A percentile compares a stretch with the other conserved stretches of the same genome.
These are phyloP conservation scores for Plagiodera versicolora DNA, from an alignment of 2,888 invertebrate species.

Conservation along the genomic window DNA sequence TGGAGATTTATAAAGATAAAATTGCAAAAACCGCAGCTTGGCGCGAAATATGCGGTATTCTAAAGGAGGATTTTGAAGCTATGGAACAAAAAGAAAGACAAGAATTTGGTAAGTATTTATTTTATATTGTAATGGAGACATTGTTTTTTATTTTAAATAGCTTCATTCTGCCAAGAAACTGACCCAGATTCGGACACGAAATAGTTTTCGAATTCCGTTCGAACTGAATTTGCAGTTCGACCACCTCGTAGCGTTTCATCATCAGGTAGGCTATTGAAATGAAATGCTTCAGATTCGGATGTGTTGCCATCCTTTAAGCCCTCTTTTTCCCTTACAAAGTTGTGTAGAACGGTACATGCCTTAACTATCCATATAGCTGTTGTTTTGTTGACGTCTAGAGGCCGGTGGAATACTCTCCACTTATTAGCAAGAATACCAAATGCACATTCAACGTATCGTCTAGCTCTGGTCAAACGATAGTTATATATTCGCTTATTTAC, in stretches of 20 bases:
- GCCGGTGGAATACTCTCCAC: slow-evolving; percentile 35
- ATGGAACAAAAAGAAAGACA: slow-evolving; percentile 4
- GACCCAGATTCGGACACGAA: slow-evolving; percentile 9
- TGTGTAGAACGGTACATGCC: slow-evolving; percentile 17
- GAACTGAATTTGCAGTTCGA: slow-evolving; percentile 8
- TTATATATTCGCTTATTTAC: slow-evolving; percentile 22
- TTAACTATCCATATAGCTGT: slow-evolving; percentile 14
- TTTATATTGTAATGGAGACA: not conserved
- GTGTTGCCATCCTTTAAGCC: slow-evolving; percentile 7
- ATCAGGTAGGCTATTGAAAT: slow-evolving; percentile 4
- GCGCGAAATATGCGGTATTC: slow-evolving; percentile 10
- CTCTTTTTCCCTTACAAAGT: slow-evolving; percentile 20
- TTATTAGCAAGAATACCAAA: slow-evolving; percentile 31
- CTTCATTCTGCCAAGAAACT: slow-evolving; percentile 17
- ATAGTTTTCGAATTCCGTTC: slow-evolving; percentile 7
- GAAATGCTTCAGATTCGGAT: not conserved
- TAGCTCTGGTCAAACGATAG: slow-evolving; percentile 30
- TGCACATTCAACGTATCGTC: slow-evolving; percentile 37
- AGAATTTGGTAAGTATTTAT: slow-evolving; percentile 14
- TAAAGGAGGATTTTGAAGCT: slow-evolving; percentile 1
- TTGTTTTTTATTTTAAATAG: not conserved
- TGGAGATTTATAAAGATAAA: slow-evolving; percentile 1
- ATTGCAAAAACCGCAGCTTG: not conserved
- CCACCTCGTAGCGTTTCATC: slow-evolving; percentile 2
- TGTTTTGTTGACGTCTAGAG: not conserved